Conservation (phyloP, 92 coral and sea anemone genomes). For the Actinernus sp. region DNA sequence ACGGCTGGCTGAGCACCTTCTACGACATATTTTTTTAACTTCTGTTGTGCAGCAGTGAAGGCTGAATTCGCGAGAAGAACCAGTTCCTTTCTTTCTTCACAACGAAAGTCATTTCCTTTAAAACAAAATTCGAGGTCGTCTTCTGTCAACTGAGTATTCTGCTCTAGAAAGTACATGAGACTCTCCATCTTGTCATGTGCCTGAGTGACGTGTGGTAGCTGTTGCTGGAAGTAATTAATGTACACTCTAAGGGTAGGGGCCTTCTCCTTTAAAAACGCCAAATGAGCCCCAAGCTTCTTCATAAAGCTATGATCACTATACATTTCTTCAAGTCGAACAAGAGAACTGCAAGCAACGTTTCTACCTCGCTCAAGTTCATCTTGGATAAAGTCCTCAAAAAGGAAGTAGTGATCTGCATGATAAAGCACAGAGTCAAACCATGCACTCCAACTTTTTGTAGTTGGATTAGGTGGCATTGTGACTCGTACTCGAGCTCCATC, state of each 20-base stretch:
- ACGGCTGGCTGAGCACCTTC: constrained; percentile 69
- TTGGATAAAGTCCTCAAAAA: constrained; percentile 36
- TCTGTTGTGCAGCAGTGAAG: constrained; percentile 36
- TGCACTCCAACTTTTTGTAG: constrained; percentile 61
- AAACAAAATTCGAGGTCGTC: constrained; percentile 51
- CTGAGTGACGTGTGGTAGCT: constrained; percentile 46
- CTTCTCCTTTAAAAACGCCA: constrained; percentile 47
- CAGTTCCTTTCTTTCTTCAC: constrained; percentile 26
- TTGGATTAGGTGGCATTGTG: constrained; percentile 69
- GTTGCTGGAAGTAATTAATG: constrained; percentile 49
- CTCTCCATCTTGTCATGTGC: constrained; percentile 46
- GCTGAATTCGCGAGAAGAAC: constrained; percentile 16
- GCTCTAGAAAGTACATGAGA: constrained; percentile 33
- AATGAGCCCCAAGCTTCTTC: constrained; percentile 48
- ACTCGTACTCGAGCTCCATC: no score
- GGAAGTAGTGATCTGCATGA: constrained; percentile 36
- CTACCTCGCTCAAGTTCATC: constrained; percentile 28
- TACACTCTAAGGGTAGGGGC: constrained; percentile 53
- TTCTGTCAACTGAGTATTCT: constrained; percentile 26
- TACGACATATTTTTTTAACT: constrained; percentile 47
- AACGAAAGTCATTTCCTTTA: constrained; percentile 14
- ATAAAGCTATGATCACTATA: constrained; percentile 43
- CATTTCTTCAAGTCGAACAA: constrained; percentile 48
- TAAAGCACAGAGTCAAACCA: constrained; percentile 55
- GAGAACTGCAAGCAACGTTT: constrained; percentile 39